phyloP scores from a whole-genome alignment of 1,140 invertebrate species.

The Aethina tumida region DNA sequence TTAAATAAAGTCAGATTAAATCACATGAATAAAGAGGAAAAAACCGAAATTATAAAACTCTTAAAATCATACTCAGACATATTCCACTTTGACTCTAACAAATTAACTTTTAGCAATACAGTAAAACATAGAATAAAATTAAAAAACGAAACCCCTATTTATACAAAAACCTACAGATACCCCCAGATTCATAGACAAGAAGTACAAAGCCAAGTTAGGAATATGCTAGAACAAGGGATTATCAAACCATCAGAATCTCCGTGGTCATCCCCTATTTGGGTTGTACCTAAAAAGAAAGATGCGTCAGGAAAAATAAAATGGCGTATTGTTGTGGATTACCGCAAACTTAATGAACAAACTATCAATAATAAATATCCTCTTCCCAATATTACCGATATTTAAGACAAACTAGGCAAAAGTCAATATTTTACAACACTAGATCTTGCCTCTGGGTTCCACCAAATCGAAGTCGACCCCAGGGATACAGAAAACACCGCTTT shows the following conservation, averaged over 20 bases:
- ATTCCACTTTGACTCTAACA: too few relatives aligned
- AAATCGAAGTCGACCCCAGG: conserved; percentile 33
- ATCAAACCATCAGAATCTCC: conserved; percentile 29
- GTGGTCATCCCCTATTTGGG: conserved; percentile 35
- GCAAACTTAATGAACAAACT: conserved; percentile 30
- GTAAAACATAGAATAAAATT: conserved; percentile 27
- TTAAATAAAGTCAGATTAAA: too few relatives aligned
- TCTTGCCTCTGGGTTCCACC: conserved; percentile 37
- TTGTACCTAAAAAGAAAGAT: conserved; percentile 24
- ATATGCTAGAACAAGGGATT: conserved; percentile 23
- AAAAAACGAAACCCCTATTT: conserved; percentile 21
- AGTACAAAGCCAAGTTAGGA: conserved; percentile 26
- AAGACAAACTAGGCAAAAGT: conserved; percentile 31
- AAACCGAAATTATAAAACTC: too few relatives aligned
- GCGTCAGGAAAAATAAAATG: conserved; percentile 3
- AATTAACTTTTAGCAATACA: conserved; percentile 14
- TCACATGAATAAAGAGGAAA: too few relatives aligned
- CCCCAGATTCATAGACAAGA: conserved; percentile 29
- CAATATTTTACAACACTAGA: conserved; percentile 37
- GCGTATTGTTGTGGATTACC: conserved; percentile 28
- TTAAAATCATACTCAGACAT: too few relatives aligned
- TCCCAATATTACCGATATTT: conserved; percentile 10
- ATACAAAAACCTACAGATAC: conserved; percentile 29
- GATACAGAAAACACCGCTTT: conserved; percentile 36
- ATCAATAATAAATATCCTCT: conserved; percentile 2